phyloP scores from a whole-genome alignment of 2,113 vertebrate genomes.

The Coptodon bakossiorum region DNA sequence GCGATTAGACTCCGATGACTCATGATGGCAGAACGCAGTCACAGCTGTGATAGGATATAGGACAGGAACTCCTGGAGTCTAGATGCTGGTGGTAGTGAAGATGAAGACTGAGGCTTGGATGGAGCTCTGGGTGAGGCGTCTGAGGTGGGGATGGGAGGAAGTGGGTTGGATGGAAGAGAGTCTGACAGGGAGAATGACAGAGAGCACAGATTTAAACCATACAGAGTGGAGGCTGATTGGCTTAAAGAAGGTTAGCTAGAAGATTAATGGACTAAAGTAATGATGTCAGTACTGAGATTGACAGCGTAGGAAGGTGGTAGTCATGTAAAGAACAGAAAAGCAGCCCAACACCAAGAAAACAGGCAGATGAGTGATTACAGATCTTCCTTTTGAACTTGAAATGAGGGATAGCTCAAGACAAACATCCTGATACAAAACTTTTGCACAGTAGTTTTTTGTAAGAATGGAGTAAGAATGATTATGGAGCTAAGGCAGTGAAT shows the following conservation, averaged over 20 bases:
- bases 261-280: background rate
- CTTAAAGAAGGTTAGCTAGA: background rate
- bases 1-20: background rate
- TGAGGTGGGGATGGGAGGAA: background rate
- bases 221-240: background rate
- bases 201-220: background rate
- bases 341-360: background rate
- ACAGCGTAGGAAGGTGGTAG: background rate
- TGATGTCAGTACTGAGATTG: background rate
- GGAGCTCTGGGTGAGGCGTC: background rate
- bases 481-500: background rate
- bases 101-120: background rate
- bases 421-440: background rate
- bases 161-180: background rate
- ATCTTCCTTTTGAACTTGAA: background rate
- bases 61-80: background rate
- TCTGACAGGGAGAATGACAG: background rate
- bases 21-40: background rate
- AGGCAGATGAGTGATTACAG: background rate
- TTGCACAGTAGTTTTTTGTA: background rate
- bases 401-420: background rate
- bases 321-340: background rate
- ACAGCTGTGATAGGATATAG: background rate
- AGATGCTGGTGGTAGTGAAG: background rate
- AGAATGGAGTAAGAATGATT: background rate